phyloP scores from a whole-genome alignment of 2,888 invertebrate species.

The Globia sparganii region DNA sequence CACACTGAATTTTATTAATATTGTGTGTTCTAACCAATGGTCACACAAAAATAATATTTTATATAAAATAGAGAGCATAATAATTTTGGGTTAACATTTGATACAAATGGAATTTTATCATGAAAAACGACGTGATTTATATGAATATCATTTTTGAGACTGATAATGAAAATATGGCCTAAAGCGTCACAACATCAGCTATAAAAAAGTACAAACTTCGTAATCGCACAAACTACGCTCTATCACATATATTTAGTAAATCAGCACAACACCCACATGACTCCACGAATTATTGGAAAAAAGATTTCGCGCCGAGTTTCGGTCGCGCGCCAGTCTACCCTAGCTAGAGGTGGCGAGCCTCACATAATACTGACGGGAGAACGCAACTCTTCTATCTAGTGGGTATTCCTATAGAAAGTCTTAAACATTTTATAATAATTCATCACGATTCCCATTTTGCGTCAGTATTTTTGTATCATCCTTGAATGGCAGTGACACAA shows the following conservation, averaged over 20 bases:
- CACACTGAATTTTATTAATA: constrained; percentile 27
- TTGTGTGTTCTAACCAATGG: constrained; percentile 16
- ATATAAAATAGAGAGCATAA: constrained; percentile 60
- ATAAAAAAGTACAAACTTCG: constrained; percentile 57
- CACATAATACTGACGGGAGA: constrained; percentile 57
- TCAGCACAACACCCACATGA: constrained; percentile 60
- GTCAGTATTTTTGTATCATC: constrained; percentile 12
- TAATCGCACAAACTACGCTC: constrained; percentile 55
- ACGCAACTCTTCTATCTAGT: constrained; percentile 36
- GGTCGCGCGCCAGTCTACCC: constrained; percentile 43
- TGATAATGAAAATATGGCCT: constrained; percentile 49
- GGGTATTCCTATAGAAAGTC: constrained; percentile 32
- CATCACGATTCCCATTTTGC: constrained; percentile 14
- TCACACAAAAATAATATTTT: constrained; percentile 32
- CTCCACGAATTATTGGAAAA: constrained; percentile 51
- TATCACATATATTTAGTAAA: constrained; percentile 63
- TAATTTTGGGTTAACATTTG: constrained; percentile 55
- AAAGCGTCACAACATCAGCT: constrained; percentile 59
- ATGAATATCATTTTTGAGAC: constrained; percentile 23
- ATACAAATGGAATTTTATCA: constrained; percentile 45
- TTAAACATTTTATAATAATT: constrained; percentile 20
- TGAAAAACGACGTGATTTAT: constrained; percentile 31
- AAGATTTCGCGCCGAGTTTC: constrained; percentile 29
- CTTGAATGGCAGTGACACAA: constrained; percentile 11
- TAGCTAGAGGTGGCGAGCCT: constrained; percentile 62